Evolutionary conservation across 2,113 vertebrate species (phyloP), one percentile per base, ranked within the genome.

Genomic region (Diphyllodes magnificus): DNA sequence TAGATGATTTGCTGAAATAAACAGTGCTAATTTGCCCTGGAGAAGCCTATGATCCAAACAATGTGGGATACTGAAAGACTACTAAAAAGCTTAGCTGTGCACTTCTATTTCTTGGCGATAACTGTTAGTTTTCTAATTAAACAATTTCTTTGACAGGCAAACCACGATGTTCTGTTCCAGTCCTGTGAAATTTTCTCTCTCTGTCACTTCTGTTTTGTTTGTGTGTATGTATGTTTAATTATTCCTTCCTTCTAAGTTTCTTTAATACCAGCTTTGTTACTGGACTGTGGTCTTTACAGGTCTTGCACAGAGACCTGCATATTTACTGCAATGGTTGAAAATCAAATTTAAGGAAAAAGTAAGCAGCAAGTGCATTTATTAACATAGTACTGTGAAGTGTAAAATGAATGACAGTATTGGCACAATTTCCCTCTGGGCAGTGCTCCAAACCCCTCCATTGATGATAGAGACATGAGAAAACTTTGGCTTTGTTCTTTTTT

Each of bases 1-100:
- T 28, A 54, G 22, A 87, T 51, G 27, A 96, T 73, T 75, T 64
- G 28, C 21, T 94, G 66, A 94, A 93, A 94, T 90, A 88, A 86
- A 86, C 79, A 95, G 21, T 53, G 44, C 13, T 97, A 88, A 35
- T 95, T 93, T 91, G 17, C 64, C 57, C 42, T 88, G 40, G 93
- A 95, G 35, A 60, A 92, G 13, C 28, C 68, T 57, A 37, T 44
- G 83, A 80, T 88, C 23, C 56, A 90, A 82, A 69, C 57, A 94
- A 73, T 37, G 18, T 44, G 30, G 15, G 23, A 25, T 86, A 35
- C 30, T 40, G 31, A 33, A 80, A 72, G 30, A 88, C 5, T 63
- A 42, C 40, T 82, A 59, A 79, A 90, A 88, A 69, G 50, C 66
- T 95, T 44, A 91, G 7, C 44, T 83, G 66, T 90, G 39, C 15